Conservation (phyloP, 1,140 invertebrate genomes). For the Calliphora vicina region DNA sequence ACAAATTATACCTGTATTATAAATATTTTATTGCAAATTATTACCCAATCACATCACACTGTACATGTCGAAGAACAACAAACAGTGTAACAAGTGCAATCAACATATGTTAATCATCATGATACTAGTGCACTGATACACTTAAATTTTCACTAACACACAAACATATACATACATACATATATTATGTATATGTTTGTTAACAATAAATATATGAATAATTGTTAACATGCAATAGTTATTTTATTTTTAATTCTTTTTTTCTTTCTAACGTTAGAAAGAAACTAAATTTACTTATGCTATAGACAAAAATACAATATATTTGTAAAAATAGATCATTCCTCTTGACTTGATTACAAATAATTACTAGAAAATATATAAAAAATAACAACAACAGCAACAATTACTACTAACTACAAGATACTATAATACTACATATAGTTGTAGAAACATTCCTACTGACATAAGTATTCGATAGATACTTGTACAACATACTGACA, state of each 20-base stretch:
- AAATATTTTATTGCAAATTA: too few relatives aligned
- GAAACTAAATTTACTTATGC: not conserved
- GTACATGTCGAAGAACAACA: not conserved
- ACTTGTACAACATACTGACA: not conserved
- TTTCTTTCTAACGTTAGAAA: not conserved
- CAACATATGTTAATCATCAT: conserved; percentile 14
- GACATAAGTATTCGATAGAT: not conserved
- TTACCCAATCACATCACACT: too few relatives aligned
- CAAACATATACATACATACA: not conserved
- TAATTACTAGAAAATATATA: conserved; percentile 9
- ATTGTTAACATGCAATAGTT: conserved; percentile 31
- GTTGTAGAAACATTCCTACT: not conserved
- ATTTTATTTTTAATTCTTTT: not conserved
- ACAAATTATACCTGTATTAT: too few relatives aligned
- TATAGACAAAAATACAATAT: conserved; percentile 1
- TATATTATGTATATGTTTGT: not conserved
- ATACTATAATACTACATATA: not conserved
- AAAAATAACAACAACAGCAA: not conserved
- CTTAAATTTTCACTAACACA: not conserved
- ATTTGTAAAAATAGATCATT: conserved; percentile 19
- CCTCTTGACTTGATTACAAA: conserved; percentile 33
- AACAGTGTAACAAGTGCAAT: conserved; percentile 8
- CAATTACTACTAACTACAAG: conserved; percentile 7
- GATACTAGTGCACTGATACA: not conserved
- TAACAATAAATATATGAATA: conserved; percentile 31